Base-by-base conservation (phyloP, 2,888 invertebrate genomes). In the Asteroscopus sphinx region DNA sequence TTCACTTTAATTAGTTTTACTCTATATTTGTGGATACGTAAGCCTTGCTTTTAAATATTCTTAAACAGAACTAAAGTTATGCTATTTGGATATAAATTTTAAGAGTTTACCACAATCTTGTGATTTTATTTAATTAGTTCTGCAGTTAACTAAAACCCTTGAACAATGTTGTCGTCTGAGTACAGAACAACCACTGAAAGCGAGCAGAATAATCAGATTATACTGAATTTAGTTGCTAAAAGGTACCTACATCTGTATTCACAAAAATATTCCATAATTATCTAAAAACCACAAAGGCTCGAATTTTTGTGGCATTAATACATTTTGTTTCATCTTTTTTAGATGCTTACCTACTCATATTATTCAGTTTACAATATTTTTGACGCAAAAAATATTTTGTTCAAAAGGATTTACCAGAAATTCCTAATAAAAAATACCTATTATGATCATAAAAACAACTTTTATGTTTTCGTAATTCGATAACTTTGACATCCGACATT, bases 181-280 rank as follows among this genome's bases (percentile, higher is more conserved):
- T 26, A 13, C 40, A 16, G 41, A 65, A 49, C 21, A 28, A 26
- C 2, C 33, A 12, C 37, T 36, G 6, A 33, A 12, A 33, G 8
- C 26, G 8, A 54, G 45, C 52, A 26, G 39, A 9, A 21, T 61
- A 61, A 66, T 55, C 36, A 21, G 40, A 45, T 61, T 55, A 63
- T 4, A n/a, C 5, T 32, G 26, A 13, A 30, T 7, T 26, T 40
- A 33, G 9, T 28, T 9, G 1, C 28, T 28, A 28, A 28, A 28
- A 28, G 11, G 28, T 3, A 21, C 28, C 11, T n/a, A n/a, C n/a
- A 11, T 9, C 28, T 7, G 2, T 28, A 9, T 28, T 28, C 28
- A 7, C 28, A 28, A 28, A 9, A 9, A 11, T 28, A 9, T 28
- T 28, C 8, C n/a, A n/a, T n/a, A n/a, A n/a, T n/a, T 28, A 1